Percentiles rank a stretch among this genome's conserved stretches.
Evolutionary conservation across 1,140 invertebrate genomes (phyloP).

Genomic region (Steinernema khuongi): DNA sequence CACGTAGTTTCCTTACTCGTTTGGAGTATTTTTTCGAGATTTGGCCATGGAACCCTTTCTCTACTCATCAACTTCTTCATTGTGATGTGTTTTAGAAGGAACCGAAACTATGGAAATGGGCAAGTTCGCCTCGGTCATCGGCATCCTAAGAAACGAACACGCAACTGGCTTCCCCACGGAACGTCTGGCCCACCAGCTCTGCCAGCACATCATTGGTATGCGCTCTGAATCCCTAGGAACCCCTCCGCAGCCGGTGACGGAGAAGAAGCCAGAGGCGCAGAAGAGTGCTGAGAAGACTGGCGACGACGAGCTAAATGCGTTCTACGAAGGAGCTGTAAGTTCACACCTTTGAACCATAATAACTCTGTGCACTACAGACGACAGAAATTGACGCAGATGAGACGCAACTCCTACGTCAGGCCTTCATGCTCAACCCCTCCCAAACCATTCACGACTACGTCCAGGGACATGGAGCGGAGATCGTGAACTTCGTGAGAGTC

Average conservation of each 20-base stretch:
- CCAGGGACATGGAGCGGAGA: conserved; percentile 44
- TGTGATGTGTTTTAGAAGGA: conserved; percentile 36
- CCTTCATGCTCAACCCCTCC: conserved; percentile 55
- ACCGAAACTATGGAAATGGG: conserved; percentile 43
- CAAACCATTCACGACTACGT: conserved; percentile 53
- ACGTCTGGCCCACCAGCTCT: conserved; percentile 49
- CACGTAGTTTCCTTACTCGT: too few relatives aligned
- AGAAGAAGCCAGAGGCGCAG: conserved; percentile 15
- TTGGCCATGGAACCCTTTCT: too few relatives aligned
- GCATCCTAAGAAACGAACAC: conserved; percentile 27
- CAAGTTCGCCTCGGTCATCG: conserved; percentile 46
- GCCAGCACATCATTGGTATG: conserved; percentile 58
- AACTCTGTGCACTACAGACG: conserved; percentile 27
- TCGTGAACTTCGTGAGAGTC: conserved; percentile 46
- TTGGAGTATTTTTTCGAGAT: too few relatives aligned
- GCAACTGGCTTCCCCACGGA: conserved; percentile 35
- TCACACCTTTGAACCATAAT: conserved; percentile 12
- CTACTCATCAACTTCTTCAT: too few relatives aligned
- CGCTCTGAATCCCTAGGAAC: conserved; percentile 44
- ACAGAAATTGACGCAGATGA: conserved; percentile 50
- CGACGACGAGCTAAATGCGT: conserved; percentile 42
- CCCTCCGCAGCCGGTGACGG: neutral
- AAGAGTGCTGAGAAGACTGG: conserved; percentile 10
- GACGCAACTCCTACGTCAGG: conserved; percentile 48
- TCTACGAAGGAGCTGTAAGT: conserved; percentile 28